Evolutionary conservation across 2,113 vertebrate species (phyloP).

Genomic region (Bufo gargarizans): DNA sequence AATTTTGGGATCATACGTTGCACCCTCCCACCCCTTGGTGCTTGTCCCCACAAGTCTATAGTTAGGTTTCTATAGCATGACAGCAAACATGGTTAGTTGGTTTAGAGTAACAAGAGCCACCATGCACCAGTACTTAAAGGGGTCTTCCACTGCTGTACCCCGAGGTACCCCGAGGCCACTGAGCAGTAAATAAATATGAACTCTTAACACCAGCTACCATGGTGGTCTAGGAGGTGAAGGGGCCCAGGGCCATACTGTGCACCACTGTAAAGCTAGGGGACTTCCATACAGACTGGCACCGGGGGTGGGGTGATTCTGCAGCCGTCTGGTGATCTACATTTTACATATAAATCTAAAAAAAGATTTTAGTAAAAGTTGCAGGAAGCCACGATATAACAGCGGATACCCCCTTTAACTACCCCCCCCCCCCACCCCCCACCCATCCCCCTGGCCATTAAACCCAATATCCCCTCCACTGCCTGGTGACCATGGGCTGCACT

Average conservation of each 20-base stretch:
- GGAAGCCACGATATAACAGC: not conserved
- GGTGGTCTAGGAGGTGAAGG: too few species aligned
- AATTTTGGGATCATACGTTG: not conserved
- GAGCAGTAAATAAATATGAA: too few species aligned
- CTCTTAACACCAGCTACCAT: too few species aligned
- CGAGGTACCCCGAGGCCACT: not conserved
- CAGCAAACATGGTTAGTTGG: not conserved
- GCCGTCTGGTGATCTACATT: too few species aligned
- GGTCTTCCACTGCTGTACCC: not conserved
- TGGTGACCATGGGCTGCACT: not conserved
- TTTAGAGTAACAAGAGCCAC: not conserved
- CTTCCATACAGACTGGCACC: too few species aligned
- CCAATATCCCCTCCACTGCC: not conserved
- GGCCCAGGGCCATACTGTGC: not conserved
- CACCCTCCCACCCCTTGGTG: not conserved
- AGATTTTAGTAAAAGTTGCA: constrained; percentile 2
- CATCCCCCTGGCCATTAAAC: not conserved
- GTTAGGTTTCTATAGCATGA: not conserved
- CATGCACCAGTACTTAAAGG: not conserved
- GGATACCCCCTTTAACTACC: too few species aligned
- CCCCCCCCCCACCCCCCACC: not conserved
- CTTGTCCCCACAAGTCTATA: not conserved
- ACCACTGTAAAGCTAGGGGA: too few species aligned
- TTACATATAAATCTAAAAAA: not conserved
- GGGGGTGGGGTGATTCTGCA: too few species aligned